Evolutionary conservation across 2,888 invertebrate genomes (phyloP).

Genomic region (Petrolisthes manimaculis): DNA sequence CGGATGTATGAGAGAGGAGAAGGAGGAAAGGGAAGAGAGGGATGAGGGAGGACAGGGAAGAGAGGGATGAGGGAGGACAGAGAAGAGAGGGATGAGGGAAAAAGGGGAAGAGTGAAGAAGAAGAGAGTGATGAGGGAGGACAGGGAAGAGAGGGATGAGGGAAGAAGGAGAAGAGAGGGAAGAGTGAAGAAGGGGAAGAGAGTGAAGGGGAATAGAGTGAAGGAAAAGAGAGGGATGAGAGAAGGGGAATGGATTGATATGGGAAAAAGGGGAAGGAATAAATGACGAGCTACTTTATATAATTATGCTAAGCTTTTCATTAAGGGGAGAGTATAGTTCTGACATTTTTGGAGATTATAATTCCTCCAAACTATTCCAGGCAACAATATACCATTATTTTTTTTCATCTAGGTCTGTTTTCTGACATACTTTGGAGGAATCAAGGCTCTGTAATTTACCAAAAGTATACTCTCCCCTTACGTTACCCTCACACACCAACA

Average conservation of each 20-base stretch:
- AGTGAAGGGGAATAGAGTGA: not conserved
- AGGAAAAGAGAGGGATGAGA: not conserved
- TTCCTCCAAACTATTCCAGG: no score
- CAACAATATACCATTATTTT: no score
- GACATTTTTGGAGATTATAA: no score
- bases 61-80: not conserved
- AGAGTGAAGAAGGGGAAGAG: not conserved
- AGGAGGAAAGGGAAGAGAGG: not conserved
- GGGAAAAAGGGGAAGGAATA: not conserved
- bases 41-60: not conserved
- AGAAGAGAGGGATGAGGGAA: not conserved
- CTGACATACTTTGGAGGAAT: no score
- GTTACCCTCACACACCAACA: no score
- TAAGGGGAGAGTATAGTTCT: no score
- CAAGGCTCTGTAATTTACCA: no score
- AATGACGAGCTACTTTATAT: not conserved
- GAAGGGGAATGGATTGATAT: not conserved
- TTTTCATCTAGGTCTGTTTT: no score
- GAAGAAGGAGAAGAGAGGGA: not conserved
- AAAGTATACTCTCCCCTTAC: no score
- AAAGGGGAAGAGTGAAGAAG: not conserved
- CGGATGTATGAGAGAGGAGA: not conserved
- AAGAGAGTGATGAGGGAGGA: no score
- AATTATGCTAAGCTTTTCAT: no score
- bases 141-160: no score